Evolutionary conservation across 2,797 vertebrate genomes (phyloP), one percentile per base, ranked within the genome.

Genomic region (Hyperoplus immaculatus): DNA sequence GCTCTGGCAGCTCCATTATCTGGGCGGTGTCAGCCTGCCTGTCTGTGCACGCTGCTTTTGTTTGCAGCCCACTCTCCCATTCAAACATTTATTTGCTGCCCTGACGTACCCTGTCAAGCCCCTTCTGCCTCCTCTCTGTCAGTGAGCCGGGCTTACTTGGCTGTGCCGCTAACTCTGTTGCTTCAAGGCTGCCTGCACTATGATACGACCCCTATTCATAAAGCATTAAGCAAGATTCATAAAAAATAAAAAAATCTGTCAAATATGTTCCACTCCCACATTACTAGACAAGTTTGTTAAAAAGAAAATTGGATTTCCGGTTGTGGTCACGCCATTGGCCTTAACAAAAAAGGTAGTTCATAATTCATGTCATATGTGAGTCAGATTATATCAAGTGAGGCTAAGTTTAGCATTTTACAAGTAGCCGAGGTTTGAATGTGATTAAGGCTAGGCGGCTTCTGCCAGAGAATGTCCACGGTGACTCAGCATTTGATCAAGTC

Each of bases 1-100:
- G 81, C 68, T 82, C 74, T 93, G 92, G 92, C 91, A 94, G 89
- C 77, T 91, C 89, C 84, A 93, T 94, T 94, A 93, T 92, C 88
- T 88, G 69, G 83, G 77, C 72, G 87, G 89, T 93, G 92, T 93
- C 89, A 92, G 84, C 78, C 76, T 92, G 91, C 92, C 91, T 82
- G 82, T 61, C 72, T 59, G 86, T 78, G 68, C 85, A 63, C 29
- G 56, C 75, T 89, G 72, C 69, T 64, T 77, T 87, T 90, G 85
- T 88, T 88, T 82, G 81, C 29, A 76, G 76, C 84, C 79, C 78
- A 84, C 85, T 90, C 91, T 91, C 68, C 78, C 87, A 90, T 90
- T 91, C 90, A 91, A 94, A 92, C 91, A 92, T 92, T 85, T 89
- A 88, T 91, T 90, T 92, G 89, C 87, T 88, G 85, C 77, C 76